A percentile compares a stretch with the other conserved stretches of the same genome.
Evolutionary conservation across 2,113 vertebrate genomes (phyloP).

Genomic region (Cariama cristata): DNA sequence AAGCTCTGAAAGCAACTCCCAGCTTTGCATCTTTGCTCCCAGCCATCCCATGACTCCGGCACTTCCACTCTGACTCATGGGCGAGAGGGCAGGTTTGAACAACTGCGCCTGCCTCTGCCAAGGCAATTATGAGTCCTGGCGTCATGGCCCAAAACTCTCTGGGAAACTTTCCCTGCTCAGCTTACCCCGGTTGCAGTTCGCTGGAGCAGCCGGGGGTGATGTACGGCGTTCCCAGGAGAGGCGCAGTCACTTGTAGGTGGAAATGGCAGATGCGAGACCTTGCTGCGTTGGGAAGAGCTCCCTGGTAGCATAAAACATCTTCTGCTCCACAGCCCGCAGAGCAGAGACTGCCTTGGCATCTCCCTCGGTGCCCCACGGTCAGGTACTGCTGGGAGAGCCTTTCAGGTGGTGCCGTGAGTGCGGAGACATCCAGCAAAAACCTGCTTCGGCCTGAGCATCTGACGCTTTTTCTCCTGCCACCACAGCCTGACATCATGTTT

Average conservation of each 20-base stretch:
- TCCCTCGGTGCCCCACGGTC: accelerated
- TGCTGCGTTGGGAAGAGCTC: background rate
- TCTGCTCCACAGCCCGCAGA: background rate
- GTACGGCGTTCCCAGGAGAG: background rate
- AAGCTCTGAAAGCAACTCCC: constrained; percentile 11
- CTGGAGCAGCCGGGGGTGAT: background rate
- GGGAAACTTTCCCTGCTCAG: constrained; percentile 23
- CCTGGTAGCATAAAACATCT: background rate
- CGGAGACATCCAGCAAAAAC: background rate
- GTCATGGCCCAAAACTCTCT: background rate
- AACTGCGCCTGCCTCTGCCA: constrained; percentile 19
- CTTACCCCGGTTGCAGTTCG: background rate
- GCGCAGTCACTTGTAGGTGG: too few relatives aligned
- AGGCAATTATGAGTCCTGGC: constrained; percentile 2
- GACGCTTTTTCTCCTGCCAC: background rate
- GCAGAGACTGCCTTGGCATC: background rate
- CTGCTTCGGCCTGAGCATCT: background rate
- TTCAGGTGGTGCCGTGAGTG: background rate
- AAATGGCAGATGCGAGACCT: background rate
- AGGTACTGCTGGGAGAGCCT: background rate
- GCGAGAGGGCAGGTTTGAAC: constrained; percentile 42
- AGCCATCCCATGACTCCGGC: background rate
- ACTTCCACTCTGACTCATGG: constrained; percentile 44
- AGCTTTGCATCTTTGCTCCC: constrained; percentile 3
- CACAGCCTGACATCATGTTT: accelerated